Base-by-base conservation (phyloP, 2,888 invertebrate genomes). In the Axea sp. region DNA sequence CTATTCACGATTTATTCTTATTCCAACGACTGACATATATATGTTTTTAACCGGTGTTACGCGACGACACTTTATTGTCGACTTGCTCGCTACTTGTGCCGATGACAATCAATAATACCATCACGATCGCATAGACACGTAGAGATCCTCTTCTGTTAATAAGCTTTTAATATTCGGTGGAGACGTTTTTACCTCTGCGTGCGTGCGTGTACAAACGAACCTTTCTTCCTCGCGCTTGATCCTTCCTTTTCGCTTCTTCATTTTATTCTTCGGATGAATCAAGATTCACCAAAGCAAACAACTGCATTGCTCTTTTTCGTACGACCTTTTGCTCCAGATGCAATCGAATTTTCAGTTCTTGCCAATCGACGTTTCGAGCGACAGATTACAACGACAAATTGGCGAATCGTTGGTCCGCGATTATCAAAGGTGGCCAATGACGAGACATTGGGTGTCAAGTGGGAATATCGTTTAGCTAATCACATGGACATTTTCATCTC, bases 141-240 rank as follows among this genome's bases (percentile, higher is more conserved):
- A 55, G 78, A 81, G 82, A 82, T 84, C 80, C 82, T 81, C 82
- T 84, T 83, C 84, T 85, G 86, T 80, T 86, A 85, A 86, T 84
- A 76, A 80, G 78, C 81, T 78, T 79, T 86, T 84, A 85, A 84
- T 85, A 85, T 86, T 86, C 85, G 77, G 78, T 77, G 73, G 72
- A 39, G 43, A 69, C 53, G 57, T 35, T 68, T 45, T 43, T 26
- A 26, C n/a, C n/a, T n/a, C n/a, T n/a, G n/a, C n/a, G n/a, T n/a
- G n/a, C n/a, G n/a, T n/a, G n/a, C n/a, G n/a, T n/a, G n/a, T n/a
- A n/a, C n/a, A n/a, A n/a, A n/a, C n/a, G n/a, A n/a, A n/a, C 59
- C 68, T 33, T 51, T 68, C 68, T 55, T 15, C 43, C 55, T 67
- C 47, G 65, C 60, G 39, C 72, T 65, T 55, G 53, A 43, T 67